phyloP scores from a whole-genome alignment of 2,888 invertebrate species.

The Cerastis rubricosa region DNA sequence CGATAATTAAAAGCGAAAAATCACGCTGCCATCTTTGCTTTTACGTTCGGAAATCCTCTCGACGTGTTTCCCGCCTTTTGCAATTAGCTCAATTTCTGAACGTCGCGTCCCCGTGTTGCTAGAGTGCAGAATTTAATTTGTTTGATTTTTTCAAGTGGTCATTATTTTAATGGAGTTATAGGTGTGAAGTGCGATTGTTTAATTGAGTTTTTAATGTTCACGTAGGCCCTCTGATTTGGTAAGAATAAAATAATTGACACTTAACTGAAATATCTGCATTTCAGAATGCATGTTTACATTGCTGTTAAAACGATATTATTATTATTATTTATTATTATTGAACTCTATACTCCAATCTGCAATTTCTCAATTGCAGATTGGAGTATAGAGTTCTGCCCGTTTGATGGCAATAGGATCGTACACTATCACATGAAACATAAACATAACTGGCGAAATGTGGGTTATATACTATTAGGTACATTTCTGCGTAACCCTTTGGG shows the following conservation, averaged over 20 bases:
- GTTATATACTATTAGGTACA: too few species aligned
- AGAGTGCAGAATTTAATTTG: conserved; percentile 73
- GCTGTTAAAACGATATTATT: too few species aligned
- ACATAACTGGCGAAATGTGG: too few species aligned
- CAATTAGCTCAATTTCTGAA: conserved; percentile 86
- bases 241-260: background rate
- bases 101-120: conserved; percentile 75
- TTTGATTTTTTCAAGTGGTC: conserved; percentile 66
- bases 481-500: too few species aligned
- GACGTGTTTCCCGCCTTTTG: conserved; percentile 73
- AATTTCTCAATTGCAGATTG: too few species aligned
- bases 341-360: too few species aligned
- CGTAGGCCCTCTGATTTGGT: background rate
- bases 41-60: conserved; percentile 78
- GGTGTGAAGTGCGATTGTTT: conserved; percentile 25
- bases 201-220: conserved; percentile 15
- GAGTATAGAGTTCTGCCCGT: too few species aligned
- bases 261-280: background rate
- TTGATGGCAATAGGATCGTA: too few species aligned
- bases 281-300: background rate
- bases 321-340: too few species aligned
- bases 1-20: conserved; percentile 83
- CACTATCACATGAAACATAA: too few species aligned
- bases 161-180: conserved; percentile 58
- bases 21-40: conserved; percentile 75